Evolutionary conservation across 2,888 invertebrate genomes (phyloP).

Genomic region (Blastobasis adustella): DNA sequence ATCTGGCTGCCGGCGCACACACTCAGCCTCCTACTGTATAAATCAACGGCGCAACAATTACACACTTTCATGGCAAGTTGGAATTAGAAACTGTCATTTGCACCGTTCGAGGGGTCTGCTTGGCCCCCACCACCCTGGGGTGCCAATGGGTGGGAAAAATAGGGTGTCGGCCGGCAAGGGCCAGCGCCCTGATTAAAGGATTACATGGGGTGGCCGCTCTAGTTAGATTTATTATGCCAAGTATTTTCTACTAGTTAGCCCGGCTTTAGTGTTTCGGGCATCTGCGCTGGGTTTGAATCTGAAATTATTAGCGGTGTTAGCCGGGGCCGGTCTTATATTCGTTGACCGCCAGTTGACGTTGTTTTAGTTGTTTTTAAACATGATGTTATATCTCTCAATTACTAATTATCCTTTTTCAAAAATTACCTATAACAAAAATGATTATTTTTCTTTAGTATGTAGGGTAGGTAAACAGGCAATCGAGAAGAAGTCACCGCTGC

Average conservation of each 20-base stretch:
- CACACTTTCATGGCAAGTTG: constrained; percentile 76
- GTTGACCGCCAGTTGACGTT: too few relatives aligned
- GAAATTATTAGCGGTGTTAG: background rate
- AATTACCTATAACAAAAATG: too few relatives aligned
- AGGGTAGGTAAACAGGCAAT: too few relatives aligned
- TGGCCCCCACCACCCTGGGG: too few relatives aligned
- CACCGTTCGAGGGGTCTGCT: constrained; percentile 62
- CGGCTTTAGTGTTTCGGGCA: constrained; percentile 26
- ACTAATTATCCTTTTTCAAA: too few relatives aligned
- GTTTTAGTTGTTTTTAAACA: too few relatives aligned
- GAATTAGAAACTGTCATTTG: constrained; percentile 77
- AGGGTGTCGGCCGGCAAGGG: constrained; percentile 64
- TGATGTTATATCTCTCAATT: too few relatives aligned
- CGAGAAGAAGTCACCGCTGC: too few relatives aligned
- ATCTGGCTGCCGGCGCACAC: too few relatives aligned
- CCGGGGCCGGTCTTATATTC: too few relatives aligned
- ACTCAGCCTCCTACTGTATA: constrained; percentile 50
- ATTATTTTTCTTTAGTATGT: too few relatives aligned
- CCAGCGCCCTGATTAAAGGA: constrained; percentile 73
- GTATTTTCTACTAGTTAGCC: constrained; percentile 66
- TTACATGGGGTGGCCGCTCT: constrained; percentile 70
- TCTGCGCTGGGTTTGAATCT: background rate
- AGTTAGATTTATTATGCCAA: constrained; percentile 73
- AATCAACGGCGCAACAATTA: constrained; percentile 74
- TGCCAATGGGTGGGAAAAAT: constrained; percentile 57